Conservation (phyloP, 2,797 vertebrate genomes). For the Notolabrus celidotus region DNA sequence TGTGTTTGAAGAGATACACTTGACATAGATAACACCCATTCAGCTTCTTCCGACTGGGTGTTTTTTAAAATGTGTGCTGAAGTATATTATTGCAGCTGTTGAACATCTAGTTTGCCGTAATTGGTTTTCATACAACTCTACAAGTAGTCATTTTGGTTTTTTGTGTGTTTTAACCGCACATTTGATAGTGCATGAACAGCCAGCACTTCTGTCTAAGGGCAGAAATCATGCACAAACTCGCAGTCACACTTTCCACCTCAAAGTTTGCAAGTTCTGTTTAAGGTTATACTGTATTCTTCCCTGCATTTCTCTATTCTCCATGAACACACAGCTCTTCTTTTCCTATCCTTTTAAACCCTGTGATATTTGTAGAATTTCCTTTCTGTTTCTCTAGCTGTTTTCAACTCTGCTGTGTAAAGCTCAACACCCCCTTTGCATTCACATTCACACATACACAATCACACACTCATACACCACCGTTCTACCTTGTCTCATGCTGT, state of each 20-base stretch:
- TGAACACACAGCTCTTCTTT: conserved; percentile 13
- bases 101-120: neutral
- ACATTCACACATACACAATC: conserved; percentile 1
- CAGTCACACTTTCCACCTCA: conserved; percentile 15
- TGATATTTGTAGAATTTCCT: conserved; percentile 39
- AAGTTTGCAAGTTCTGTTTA: neutral
- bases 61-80: neutral
- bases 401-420: conserved; percentile 10
- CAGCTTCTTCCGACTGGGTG: neutral
- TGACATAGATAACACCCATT: neutral
- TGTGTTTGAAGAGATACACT: neutral
- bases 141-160: neutral
- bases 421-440: conserved; percentile 17
- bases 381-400: conserved; percentile 35
- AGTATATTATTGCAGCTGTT: neutral
- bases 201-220: neutral
- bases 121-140: neutral
- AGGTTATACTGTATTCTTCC: conserved; percentile 5
- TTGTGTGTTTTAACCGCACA: neutral
- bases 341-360: neutral
- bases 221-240: neutral
- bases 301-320: neutral
- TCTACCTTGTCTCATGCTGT: conserved; percentile 34
- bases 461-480: conserved; percentile 8
- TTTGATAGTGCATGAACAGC: neutral